Evolutionary conservation across 1,140 invertebrate genomes (phyloP).

Genomic region (Papilio machaon): DNA sequence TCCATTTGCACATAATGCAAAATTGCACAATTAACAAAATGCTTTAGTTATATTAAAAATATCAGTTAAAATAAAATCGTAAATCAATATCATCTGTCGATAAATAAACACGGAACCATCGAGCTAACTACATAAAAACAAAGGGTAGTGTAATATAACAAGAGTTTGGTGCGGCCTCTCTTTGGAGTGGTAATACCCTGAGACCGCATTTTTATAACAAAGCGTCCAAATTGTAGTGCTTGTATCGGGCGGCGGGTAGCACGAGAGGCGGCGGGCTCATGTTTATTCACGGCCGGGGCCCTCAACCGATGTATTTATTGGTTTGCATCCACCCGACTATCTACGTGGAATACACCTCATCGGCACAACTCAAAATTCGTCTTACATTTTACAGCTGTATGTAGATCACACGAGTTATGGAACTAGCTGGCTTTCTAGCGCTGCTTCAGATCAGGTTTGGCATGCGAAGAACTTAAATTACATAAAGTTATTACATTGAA

Average conservation of each 20-base stretch:
- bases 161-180: not conserved
- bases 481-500: not conserved
- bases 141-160: constrained; percentile 7
- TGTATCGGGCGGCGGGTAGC: constrained; percentile 14
- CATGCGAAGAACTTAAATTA: not conserved
- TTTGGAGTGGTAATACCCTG: constrained; percentile 19
- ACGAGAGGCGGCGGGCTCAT: constrained; percentile 52
- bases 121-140: not conserved
- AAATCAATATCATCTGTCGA: not conserved
- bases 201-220: constrained; percentile 38
- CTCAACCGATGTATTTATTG: constrained; percentile 72
- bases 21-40: no score
- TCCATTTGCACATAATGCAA: no score
- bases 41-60: no score
- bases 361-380: constrained; percentile 63
- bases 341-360: constrained; percentile 62
- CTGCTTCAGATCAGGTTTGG: not conserved
- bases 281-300: constrained; percentile 64
- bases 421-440: constrained; percentile 29
- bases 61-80: not conserved
- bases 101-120: not conserved
- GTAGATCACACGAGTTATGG: constrained; percentile 53
- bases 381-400: constrained; percentile 70
- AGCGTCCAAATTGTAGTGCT: constrained; percentile 25
- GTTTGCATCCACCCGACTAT: constrained; percentile 59